phyloP scores from a whole-genome alignment of 2,797 vertebrate species.

The Threskiornis aethiopicus region DNA sequence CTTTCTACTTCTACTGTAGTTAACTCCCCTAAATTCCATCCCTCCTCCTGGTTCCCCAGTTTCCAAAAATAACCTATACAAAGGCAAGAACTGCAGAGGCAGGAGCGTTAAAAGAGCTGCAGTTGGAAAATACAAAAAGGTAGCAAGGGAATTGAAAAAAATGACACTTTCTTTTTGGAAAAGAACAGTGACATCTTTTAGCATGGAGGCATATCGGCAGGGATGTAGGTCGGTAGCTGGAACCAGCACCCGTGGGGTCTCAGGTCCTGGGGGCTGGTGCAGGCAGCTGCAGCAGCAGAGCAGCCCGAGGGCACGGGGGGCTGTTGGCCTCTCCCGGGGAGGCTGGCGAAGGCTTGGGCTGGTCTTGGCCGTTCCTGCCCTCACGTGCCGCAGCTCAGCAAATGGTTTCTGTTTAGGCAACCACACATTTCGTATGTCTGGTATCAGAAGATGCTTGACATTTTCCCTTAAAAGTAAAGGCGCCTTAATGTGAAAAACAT shows the following conservation, averaged over 20 bases:
- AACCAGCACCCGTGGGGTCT: background rate
- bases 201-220: background rate
- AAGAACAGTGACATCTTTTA: slow-evolving; percentile 10
- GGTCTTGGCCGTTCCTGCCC: background rate
- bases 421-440: background rate
- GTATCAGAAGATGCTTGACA: background rate
- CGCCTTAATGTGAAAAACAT: slow-evolving; percentile 10
- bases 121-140: slow-evolving; percentile 5
- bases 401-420: background rate
- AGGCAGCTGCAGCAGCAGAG: background rate
- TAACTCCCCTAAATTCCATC: slow-evolving; percentile 26
- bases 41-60: slow-evolving; percentile 31
- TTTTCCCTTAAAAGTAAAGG: slow-evolving; percentile 40
- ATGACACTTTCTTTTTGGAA: background rate
- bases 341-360: background rate
- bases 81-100: slow-evolving; percentile 10
- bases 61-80: slow-evolving; percentile 56
- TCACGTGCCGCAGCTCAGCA: background rate
- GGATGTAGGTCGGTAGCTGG: background rate
- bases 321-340: background rate
- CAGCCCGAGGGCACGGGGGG: background rate
- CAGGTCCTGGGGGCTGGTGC: background rate
- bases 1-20: background rate
- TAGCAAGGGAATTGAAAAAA: background rate
- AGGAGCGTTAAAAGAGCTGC: slow-evolving; percentile 17